Evolutionary conservation across 2,888 invertebrate species (phyloP).

Genomic region (Pharmacophagus antenor): DNA sequence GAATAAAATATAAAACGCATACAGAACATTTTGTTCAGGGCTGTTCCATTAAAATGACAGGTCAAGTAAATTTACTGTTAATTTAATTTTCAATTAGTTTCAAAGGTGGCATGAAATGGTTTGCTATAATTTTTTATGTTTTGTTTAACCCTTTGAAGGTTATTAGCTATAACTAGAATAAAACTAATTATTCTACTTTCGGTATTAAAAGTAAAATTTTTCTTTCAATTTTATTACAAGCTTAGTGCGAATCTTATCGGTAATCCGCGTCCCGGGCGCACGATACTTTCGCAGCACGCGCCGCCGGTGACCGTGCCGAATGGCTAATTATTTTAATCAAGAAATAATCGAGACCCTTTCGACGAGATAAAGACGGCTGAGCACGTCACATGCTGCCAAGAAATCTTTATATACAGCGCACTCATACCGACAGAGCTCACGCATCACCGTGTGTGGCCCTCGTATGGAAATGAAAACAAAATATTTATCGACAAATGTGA

Average conservation of each 20-base stretch:
- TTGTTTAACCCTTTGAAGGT: too few relatives aligned
- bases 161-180: too few relatives aligned
- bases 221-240: conserved; percentile 11
- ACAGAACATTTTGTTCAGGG: too few relatives aligned
- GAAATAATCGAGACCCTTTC: conserved; percentile 59
- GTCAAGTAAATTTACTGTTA: too few relatives aligned
- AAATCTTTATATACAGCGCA: conserved; percentile 57
- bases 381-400: conserved; percentile 51
- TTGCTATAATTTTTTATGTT: too few relatives aligned
- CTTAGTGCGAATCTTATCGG: conserved; percentile 15
- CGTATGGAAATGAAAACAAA: conserved; percentile 51
- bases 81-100: too few relatives aligned
- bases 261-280: conserved; percentile 11
- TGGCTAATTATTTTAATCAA: conserved; percentile 66
- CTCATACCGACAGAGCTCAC: conserved; percentile 45
- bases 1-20: too few relatives aligned
- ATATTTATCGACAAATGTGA: conserved; percentile 68
- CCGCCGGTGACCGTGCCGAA: conserved; percentile 49
- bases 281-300: conserved; percentile 31
- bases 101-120: too few relatives aligned
- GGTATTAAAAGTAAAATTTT: neutral
- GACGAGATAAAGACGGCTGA: conserved; percentile 48
- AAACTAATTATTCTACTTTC: too few relatives aligned
- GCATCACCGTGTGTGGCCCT: conserved; percentile 69
- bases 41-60: too few relatives aligned